Evolutionary conservation across 2,113 vertebrate species (phyloP).

Genomic region (Terrapene triunguis): DNA sequence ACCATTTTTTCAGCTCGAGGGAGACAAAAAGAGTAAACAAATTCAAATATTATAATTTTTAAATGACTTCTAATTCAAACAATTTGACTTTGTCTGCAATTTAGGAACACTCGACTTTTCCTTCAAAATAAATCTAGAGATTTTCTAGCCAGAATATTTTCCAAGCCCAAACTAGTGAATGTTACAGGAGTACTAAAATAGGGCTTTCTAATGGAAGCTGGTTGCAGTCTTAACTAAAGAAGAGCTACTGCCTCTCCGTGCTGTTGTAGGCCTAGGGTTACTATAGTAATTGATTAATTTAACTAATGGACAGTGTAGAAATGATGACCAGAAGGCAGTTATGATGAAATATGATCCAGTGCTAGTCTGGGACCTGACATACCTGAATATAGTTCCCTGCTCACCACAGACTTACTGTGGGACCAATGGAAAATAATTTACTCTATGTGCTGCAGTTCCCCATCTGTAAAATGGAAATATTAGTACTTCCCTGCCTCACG

Average conservation of each 20-base stretch:
- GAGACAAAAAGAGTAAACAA: neutral
- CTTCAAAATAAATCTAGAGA: neutral
- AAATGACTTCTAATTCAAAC: neutral
- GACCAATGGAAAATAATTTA: no score
- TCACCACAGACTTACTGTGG: no score
- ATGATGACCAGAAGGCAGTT: neutral
- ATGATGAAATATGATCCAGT: neutral
- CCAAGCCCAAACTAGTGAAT: neutral
- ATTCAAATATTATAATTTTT: neutral
- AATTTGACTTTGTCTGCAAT: neutral
- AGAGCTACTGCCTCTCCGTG: neutral
- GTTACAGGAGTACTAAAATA: neutral
- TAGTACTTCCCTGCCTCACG: no score
- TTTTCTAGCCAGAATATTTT: neutral
- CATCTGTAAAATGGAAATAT: no score
- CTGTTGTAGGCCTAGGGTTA: fast-evolving
- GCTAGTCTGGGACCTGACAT: no score
- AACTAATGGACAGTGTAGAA: neutral
- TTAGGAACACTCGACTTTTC: neutral
- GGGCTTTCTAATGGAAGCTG: fast-evolving
- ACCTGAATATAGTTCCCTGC: no score
- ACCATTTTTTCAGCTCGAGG: neutral
- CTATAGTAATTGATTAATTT: neutral
- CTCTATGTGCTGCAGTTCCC: no score
- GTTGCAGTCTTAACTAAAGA: neutral